Evolutionary conservation across 2,113 vertebrate genomes (phyloP).

Genomic region (Todiramphus chloris): DNA sequence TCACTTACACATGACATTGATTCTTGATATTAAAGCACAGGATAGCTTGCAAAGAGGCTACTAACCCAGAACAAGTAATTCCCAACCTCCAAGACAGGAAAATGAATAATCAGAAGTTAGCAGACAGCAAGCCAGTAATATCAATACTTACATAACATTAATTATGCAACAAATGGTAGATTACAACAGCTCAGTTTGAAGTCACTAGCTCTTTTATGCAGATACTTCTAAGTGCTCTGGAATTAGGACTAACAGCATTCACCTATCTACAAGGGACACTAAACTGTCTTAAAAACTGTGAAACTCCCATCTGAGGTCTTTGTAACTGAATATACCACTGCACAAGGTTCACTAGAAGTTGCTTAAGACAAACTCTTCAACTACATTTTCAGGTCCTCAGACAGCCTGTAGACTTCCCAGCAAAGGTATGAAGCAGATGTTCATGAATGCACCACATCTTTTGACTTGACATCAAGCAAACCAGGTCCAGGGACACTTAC

Average conservation of each 20-base stretch:
- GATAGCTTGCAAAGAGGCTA: background rate
- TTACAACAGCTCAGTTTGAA: background rate
- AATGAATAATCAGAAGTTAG: background rate
- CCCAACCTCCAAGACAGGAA: background rate
- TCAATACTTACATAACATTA: background rate
- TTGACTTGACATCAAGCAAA: background rate
- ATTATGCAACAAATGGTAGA: background rate
- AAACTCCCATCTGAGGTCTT: background rate
- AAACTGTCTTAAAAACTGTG: background rate
- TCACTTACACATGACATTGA: fast-evolving
- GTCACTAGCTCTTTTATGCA: background rate
- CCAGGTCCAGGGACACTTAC: background rate
- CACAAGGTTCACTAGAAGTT: background rate
- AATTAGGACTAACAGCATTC: background rate
- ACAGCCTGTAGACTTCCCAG: background rate
- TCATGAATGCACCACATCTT: background rate
- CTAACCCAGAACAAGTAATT: background rate
- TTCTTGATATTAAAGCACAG: background rate
- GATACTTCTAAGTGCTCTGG: background rate
- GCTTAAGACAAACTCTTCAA: background rate
- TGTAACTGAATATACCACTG: background rate
- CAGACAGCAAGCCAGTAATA: background rate
- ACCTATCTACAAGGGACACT: background rate
- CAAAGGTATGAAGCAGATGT: background rate
- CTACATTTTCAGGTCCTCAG: background rate